Percentiles rank a stretch among this genome's conserved stretches.
These are phyloP conservation scores for Enteromius thamalakanensis DNA, from an alignment of 2,797 vertebrate species.

Conservation along the genomic window DNA sequence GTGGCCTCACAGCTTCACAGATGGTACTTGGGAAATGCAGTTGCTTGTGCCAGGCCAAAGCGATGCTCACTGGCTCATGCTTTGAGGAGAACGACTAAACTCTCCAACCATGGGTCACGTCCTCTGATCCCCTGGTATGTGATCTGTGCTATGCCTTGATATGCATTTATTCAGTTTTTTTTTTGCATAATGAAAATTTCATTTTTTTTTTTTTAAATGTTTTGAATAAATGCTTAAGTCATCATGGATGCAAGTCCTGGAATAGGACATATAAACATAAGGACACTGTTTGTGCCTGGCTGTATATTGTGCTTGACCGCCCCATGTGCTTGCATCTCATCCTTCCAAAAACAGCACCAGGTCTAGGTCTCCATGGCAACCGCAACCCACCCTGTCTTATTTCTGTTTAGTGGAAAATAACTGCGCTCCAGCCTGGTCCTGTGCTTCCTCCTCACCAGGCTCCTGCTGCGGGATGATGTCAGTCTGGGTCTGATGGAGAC, in stretches of 20 bases:
- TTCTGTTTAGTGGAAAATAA: slow-evolving; percentile 43
- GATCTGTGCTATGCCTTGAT: background rate
- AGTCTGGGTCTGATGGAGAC: slow-evolving; percentile 12
- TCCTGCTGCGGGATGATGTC: slow-evolving; percentile 48
- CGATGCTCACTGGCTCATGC: slow-evolving; percentile 34
- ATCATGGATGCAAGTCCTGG: slow-evolving; percentile 14
- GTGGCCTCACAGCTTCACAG: slow-evolving; percentile 47
- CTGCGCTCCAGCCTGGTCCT: slow-evolving; percentile 34
- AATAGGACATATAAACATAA: slow-evolving; percentile 33
- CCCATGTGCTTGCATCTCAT: slow-evolving; percentile 35
- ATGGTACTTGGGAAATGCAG: slow-evolving; percentile 42
- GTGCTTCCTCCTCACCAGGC: slow-evolving; percentile 33
- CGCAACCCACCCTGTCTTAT: slow-evolving; percentile 36
- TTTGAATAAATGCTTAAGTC: background rate
- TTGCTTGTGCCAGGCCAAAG: slow-evolving; percentile 35
- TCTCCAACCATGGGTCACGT: slow-evolving; percentile 7
- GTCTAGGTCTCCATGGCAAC: slow-evolving; percentile 54
- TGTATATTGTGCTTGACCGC: slow-evolving; percentile 44
- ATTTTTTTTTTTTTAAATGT: background rate
- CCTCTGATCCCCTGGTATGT: slow-evolving; percentile 4
- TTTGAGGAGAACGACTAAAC: slow-evolving; percentile 10
- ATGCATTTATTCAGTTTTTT: background rate
- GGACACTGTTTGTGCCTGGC: slow-evolving; percentile 43
- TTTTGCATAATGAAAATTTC: background rate
- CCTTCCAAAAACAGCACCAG: slow-evolving; percentile 44